phyloP scores from a whole-genome alignment of 2,113 vertebrate species.

The Nansenia antarctica region DNA sequence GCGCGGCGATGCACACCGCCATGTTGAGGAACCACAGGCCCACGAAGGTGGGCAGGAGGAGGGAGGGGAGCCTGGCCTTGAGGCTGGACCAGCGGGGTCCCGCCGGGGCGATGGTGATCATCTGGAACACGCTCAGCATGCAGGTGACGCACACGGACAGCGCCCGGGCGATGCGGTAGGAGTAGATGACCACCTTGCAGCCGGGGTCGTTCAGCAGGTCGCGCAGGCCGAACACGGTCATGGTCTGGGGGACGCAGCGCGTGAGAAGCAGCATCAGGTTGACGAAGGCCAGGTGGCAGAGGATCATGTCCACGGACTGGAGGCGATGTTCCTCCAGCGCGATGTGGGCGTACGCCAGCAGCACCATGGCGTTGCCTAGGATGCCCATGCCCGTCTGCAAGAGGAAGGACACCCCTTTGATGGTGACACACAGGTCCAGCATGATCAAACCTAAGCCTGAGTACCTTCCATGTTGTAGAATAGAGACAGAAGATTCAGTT shows the following conservation, averaged over 20 bases:
- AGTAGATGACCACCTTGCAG: conserved; percentile 78
- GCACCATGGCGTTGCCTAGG: conserved; percentile 71
- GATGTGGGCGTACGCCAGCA: conserved; percentile 65
- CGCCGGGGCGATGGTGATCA: conserved; percentile 62
- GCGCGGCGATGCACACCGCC: conserved; percentile 70
- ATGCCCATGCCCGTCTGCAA: conserved; percentile 76
- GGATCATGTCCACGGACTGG: conserved; percentile 75
- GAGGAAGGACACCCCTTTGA: conserved; percentile 81
- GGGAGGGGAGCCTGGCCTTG: conserved; percentile 61
- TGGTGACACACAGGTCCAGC: conserved; percentile 75
- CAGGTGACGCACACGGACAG: conserved; percentile 79
- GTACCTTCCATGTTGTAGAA: conserved; percentile 9
- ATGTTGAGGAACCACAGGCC: conserved; percentile 77
- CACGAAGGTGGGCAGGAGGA: conserved; percentile 67
- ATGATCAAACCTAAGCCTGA: conserved; percentile 49
- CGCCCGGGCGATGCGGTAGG: conserved; percentile 72
- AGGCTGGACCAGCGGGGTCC: conserved; percentile 47
- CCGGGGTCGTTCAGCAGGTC: conserved; percentile 69
- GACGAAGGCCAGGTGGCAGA: conserved; percentile 76
- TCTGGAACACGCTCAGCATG: conserved; percentile 79
- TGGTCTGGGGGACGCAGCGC: conserved; percentile 75
- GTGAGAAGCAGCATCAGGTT: conserved; percentile 76
- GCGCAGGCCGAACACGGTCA: conserved; percentile 73
- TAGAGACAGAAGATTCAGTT: conserved; percentile 21
- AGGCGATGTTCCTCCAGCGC: conserved; percentile 51